Evolutionary conservation across 1,140 invertebrate species (phyloP), one percentile per base, ranked within the genome.

Genomic region (Alviniconcha marisindica): DNA sequence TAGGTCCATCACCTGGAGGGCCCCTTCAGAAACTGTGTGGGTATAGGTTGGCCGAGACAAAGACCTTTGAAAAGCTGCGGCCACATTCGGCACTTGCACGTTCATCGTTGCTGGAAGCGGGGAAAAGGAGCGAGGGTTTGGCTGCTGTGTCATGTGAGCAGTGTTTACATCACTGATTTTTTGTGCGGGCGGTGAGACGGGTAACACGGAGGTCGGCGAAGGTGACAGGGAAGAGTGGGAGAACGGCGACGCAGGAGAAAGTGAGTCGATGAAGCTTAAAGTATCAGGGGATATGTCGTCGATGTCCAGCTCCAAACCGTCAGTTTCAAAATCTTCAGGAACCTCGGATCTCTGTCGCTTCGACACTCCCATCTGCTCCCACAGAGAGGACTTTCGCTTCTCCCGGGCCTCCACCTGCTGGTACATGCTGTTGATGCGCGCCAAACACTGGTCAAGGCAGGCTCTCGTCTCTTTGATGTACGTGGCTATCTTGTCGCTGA

Each of bases 321-420:
- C 73, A 21, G 24, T 71, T 36, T 14, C 36, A 1, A 71, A 5
- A 21, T 76, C 73, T 3, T 48, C 40, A 2, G 40, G 24, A 24
- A 76, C 5, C 4, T 7, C 44, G 4, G 44, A 10, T 31, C 44
- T n/a, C 38, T 76, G 4, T 28, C 14, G 24, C 18, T 76, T 54
- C 3, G 38, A 66, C 24, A 80, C 56, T 14, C 78, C 78, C 78
- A 80, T 80, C 36, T n/a, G 4, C 5, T 42, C 78, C 78, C 78
- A 80, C 4, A 80, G 38, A 33, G 38, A 24, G 5, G 33, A 31
- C 60, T 44, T 66, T 7, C 38, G 31, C 38, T 66, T 18, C 18
- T 80, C 78, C 56, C 60, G 54, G 5, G 56, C 54, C 21, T 69
- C 36, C 24, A 80, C 78, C 12, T 44, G 21, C 15, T 44, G 5